Evolutionary conservation across 2,113 vertebrate genomes (phyloP).

Genomic region (Trogon surrucura): DNA sequence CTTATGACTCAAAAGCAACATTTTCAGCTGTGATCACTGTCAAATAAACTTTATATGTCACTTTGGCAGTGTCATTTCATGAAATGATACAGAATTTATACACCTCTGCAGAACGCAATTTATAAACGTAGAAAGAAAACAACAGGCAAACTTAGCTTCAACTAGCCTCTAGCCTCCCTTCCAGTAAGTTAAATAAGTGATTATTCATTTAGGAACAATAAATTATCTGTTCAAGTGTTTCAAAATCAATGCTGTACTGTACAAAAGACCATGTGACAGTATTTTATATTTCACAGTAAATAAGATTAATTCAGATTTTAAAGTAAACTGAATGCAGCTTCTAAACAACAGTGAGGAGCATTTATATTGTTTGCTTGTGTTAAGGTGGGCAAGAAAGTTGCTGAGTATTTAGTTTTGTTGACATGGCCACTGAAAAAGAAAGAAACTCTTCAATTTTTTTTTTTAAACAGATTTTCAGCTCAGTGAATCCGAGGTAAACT

Average conservation of each 20-base stretch:
- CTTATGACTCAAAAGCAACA: not conserved
- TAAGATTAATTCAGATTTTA: constrained; percentile 12
- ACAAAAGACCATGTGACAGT: not conserved
- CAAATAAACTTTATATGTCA: not conserved
- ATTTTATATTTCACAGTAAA: constrained; percentile 33
- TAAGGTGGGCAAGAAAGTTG: not conserved
- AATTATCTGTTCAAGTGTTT: constrained; percentile 4
- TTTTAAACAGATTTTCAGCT: not conserved
- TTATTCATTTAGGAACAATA: not conserved
- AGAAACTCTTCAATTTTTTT: not conserved
- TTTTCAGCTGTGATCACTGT: not conserved
- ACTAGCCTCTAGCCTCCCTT: not conserved
- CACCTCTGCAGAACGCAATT: not conserved
- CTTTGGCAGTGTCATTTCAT: not conserved
- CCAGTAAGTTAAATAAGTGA: not conserved
- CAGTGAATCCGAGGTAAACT: not conserved
- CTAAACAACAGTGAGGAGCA: not conserved
- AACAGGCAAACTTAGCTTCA: not conserved
- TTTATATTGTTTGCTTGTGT: not conserved
- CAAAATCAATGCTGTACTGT: not conserved
- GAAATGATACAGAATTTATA: not conserved
- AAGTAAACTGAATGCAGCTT: not conserved
- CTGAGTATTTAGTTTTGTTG: not conserved
- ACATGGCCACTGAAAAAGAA: not conserved
- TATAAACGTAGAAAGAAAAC: not conserved